phyloP scores from a whole-genome alignment of 92 coral and sea anemone genomes.

The Actinernus sp. region DNA sequence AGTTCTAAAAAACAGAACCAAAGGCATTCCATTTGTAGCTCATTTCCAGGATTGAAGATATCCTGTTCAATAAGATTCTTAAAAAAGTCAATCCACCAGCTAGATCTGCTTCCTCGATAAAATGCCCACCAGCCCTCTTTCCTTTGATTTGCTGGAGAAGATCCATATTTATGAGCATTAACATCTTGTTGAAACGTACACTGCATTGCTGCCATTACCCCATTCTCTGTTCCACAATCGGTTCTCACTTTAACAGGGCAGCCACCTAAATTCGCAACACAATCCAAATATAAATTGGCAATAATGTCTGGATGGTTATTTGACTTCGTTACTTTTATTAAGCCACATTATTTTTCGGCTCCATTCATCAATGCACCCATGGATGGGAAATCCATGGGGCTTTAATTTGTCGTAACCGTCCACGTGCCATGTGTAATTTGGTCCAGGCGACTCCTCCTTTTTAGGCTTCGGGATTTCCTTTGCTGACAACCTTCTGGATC shows the following conservation, averaged over 20 bases:
- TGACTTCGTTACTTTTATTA: constrained; percentile 28
- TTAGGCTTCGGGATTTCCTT: constrained; percentile 12
- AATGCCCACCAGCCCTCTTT: constrained; percentile 5
- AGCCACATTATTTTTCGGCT: constrained; percentile 50
- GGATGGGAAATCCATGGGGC: no score
- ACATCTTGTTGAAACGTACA: no score
- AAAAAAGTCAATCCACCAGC: constrained; percentile 32
- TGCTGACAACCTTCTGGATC: no score
- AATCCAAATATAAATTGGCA: constrained; percentile 42
- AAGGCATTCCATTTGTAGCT: no score
- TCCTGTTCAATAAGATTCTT: constrained; percentile 31
- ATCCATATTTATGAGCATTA: no score
- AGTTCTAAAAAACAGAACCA: no score
- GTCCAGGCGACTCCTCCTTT: constrained; percentile 57
- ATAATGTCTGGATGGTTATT: no score
- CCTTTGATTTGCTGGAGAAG: constrained; percentile 16
- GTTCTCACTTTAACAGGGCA: constrained; percentile 42
- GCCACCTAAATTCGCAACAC: constrained; percentile 17
- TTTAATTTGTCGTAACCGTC: no score
- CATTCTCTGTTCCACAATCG: constrained; percentile 65
- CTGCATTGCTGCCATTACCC: no score
- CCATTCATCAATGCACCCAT: constrained; percentile 50
- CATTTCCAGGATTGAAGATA: constrained; percentile 44
- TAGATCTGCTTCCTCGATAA: background rate
- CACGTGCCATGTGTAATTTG: no score